Evolutionary conservation across 2,113 vertebrate species (phyloP).

Genomic region (Prolemur simus): DNA sequence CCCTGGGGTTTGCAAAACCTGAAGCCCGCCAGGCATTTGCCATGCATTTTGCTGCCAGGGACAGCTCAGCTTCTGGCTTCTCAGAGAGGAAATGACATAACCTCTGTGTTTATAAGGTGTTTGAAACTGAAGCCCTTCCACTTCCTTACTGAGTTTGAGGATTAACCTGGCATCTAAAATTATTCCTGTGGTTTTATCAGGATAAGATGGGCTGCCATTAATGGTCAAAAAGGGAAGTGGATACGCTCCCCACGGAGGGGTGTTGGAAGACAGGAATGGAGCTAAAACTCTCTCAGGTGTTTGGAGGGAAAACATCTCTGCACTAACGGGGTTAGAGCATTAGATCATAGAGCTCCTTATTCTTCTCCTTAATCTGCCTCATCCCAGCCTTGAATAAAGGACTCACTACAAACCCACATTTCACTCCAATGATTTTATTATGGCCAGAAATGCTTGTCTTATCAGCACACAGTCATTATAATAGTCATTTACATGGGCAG

Average conservation of each 20-base stretch:
- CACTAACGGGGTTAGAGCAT: not conserved
- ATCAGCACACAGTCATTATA: not conserved
- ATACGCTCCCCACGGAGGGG: not conserved
- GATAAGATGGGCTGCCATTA: not conserved
- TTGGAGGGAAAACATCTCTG: not conserved
- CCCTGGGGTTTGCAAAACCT: not conserved
- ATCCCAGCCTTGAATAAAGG: not conserved
- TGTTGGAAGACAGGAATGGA: not conserved
- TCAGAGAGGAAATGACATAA: not conserved
- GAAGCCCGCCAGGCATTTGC: slow-evolving; percentile 48
- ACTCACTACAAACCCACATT: not conserved
- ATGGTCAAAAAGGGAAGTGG: not conserved
- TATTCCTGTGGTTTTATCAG: not conserved
- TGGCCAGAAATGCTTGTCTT: not conserved
- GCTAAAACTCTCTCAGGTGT: not conserved
- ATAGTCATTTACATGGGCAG: not conserved
- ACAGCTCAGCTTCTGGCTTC: slow-evolving; percentile 33
- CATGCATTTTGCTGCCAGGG: not conserved
- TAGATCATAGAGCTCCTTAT: not conserved
- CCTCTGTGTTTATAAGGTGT: not conserved
- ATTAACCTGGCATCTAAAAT: not conserved
- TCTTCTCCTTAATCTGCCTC: not conserved
- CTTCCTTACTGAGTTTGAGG: not conserved
- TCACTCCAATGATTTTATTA: not conserved
- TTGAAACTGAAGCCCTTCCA: not conserved